Evolutionary conservation across 2,113 vertebrate genomes (phyloP).

Genomic region (Chloebia gouldiae): DNA sequence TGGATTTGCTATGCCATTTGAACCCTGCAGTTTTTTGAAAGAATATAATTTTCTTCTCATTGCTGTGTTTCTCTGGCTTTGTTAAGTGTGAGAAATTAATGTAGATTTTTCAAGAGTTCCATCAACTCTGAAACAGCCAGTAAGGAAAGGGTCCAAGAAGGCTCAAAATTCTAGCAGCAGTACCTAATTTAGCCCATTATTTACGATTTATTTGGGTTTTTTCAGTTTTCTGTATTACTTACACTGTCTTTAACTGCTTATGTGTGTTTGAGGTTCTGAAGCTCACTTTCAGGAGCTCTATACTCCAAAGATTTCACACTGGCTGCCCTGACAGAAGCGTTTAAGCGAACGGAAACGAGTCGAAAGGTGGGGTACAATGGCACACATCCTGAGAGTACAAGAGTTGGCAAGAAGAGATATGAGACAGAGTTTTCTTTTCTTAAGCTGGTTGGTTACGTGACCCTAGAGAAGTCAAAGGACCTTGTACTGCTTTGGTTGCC

Average conservation of each 20-base stretch:
- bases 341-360: not conserved
- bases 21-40: not conserved
- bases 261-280: not conserved
- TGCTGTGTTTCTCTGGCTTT: not conserved
- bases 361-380: not conserved
- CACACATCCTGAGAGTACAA: not conserved
- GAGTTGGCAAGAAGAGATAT: not conserved
- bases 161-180: not conserved
- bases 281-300: not conserved
- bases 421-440: not conserved
- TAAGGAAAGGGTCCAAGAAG: not conserved
- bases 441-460: not conserved
- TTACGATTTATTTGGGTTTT: not conserved
- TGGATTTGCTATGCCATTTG: not conserved
- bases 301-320: not conserved
- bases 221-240: not conserved
- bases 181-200: not conserved
- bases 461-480: not conserved
- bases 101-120: not conserved
- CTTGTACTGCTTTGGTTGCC: not conserved
- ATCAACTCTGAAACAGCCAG: not conserved
- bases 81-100: not conserved
- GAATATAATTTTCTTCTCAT: not conserved
- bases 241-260: not conserved
- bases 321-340: not conserved